Evolutionary conservation across 1,140 invertebrate species (phyloP).

Genomic region (Mylabris phalerata): DNA sequence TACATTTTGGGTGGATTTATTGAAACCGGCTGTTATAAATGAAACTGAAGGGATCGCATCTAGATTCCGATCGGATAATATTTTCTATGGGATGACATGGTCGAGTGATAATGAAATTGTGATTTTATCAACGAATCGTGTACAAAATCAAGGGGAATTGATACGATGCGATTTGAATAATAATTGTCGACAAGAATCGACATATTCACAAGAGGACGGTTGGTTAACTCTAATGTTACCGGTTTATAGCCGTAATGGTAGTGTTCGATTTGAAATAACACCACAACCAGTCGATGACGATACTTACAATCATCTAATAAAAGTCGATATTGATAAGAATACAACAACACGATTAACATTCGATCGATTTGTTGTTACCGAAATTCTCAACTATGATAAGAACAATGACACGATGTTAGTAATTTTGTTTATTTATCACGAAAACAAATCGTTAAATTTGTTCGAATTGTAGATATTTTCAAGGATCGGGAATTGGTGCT

Average conservation of each 20-base stretch:
- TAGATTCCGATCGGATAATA: slow-evolving; percentile 34
- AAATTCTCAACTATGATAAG: slow-evolving; percentile 68
- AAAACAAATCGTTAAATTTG: neutral
- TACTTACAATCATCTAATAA: slow-evolving; percentile 52
- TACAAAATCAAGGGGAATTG: slow-evolving; percentile 56
- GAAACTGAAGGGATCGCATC: too few relatives aligned
- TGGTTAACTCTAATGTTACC: slow-evolving; percentile 61
- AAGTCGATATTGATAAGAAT: slow-evolving; percentile 46
- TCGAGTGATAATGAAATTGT: slow-evolving; percentile 59
- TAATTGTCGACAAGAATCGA: slow-evolving; percentile 27
- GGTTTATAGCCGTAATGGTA: slow-evolving; percentile 46
- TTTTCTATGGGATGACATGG: slow-evolving; percentile 69
- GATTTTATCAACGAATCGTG: slow-evolving; percentile 73
- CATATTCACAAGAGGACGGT: slow-evolving; percentile 46
- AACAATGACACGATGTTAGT: slow-evolving; percentile 56
- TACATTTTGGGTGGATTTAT: neutral
- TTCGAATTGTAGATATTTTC: slow-evolving; percentile 55
- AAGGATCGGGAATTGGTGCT: slow-evolving; percentile 52
- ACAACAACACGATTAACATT: slow-evolving; percentile 50
- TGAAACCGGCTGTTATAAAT: neutral
- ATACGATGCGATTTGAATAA: slow-evolving; percentile 14
- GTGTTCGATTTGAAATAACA: slow-evolving; percentile 51
- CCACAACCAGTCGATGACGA: slow-evolving; percentile 49
- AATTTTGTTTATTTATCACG: neutral
- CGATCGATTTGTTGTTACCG: slow-evolving; percentile 65